Conservation (phyloP, 2,797 vertebrate genomes). For the Neomorphus geoffroyi region DNA sequence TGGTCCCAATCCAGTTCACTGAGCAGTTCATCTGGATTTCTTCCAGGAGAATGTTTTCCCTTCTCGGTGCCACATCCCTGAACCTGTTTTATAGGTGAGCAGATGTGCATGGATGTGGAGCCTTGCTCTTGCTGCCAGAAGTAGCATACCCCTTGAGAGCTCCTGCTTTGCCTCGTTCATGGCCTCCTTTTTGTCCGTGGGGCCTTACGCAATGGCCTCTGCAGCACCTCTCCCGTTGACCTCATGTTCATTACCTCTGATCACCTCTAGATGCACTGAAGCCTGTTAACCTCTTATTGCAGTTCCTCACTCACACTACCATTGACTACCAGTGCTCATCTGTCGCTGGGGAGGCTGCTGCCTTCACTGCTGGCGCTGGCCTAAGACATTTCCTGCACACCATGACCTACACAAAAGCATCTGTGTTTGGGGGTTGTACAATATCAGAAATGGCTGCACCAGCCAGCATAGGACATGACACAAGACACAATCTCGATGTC, state of each 20-base stretch:
- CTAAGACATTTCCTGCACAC: background rate
- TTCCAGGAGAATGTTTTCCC: background rate
- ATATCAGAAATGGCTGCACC: background rate
- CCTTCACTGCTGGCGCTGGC: too few species aligned
- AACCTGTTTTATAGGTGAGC: background rate
- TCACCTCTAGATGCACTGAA: too few species aligned
- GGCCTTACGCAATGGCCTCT: background rate
- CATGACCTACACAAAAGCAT: background rate
- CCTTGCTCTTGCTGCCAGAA: background rate
- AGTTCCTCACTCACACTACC: too few species aligned
- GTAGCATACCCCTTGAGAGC: rapidly evolving
- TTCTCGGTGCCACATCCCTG: rapidly evolving
- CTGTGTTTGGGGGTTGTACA: background rate
- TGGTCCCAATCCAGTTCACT: rapidly evolving
- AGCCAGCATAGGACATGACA: background rate
- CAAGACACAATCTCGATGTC: background rate
- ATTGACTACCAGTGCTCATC: background rate
- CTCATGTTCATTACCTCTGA: rapidly evolving
- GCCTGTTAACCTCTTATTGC: too few species aligned
- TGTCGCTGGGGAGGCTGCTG: background rate
- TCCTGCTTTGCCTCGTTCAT: background rate
- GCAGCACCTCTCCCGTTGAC: background rate
- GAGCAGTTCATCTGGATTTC: background rate
- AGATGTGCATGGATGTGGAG: rapidly evolving
- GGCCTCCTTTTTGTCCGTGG: background rate